Evolutionary conservation across 2,888 invertebrate species (phyloP).

Genomic region (Auanema sp.): DNA sequence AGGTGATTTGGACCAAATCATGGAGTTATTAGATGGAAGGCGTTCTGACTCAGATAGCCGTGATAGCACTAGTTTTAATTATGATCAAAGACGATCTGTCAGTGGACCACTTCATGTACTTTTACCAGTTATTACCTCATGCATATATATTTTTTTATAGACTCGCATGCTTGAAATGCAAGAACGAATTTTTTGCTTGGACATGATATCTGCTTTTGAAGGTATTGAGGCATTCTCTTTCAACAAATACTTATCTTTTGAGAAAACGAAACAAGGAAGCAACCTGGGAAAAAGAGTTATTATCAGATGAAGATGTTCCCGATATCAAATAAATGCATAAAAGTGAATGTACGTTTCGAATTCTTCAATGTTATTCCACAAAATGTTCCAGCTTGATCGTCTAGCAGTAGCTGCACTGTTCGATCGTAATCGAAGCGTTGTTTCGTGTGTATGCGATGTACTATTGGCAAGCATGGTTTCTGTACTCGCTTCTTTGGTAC

Average conservation of each 20-base stretch:
- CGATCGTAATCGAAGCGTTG: constrained; percentile 82
- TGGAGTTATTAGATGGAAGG: constrained; percentile 12
- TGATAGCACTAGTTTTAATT: no score
- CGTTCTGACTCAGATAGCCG: not conserved
- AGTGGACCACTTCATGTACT: not conserved
- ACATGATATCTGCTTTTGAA: not conserved
- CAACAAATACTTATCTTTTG: no score
- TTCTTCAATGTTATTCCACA: not conserved
- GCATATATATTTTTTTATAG: not conserved
- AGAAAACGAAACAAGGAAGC: constrained; percentile 5
- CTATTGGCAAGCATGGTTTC: constrained; percentile 83
- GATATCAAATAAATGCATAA: constrained; percentile 46
- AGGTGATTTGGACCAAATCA: constrained; percentile 17
- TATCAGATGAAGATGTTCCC: constrained; percentile 57
- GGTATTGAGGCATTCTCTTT: no score
- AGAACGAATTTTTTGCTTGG: constrained; percentile 13
- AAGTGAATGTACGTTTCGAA: constrained; percentile 41
- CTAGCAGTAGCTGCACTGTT: constrained; percentile 86
- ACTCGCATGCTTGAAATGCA: constrained; percentile 1
- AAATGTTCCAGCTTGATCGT: constrained; percentile 81
- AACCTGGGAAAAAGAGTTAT: constrained; percentile 45
- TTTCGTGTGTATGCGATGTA: constrained; percentile 81
- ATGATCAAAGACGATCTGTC: no score
- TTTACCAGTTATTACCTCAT: not conserved
- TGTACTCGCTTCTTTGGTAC: constrained; percentile 69